A percentile compares a stretch with the other conserved stretches of the same genome.
phyloP scores from a whole-genome alignment of 1,140 invertebrate species.

The Hycleus cichorii region DNA sequence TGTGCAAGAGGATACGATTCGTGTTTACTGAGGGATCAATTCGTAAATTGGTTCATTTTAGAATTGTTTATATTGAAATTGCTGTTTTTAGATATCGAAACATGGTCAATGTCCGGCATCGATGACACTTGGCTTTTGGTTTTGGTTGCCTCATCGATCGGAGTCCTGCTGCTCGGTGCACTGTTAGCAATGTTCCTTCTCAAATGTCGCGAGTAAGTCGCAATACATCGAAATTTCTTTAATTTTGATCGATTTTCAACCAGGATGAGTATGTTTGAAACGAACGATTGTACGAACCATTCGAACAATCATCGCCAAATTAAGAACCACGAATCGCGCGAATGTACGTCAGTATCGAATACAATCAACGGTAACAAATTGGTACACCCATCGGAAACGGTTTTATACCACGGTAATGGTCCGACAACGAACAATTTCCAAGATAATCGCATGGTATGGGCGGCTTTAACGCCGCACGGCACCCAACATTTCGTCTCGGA shows the following conservation, averaged over 20 bases:
- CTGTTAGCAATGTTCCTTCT: conserved; percentile 68
- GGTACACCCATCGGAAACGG: conserved; percentile 32
- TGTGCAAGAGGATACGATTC: no score
- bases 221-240: not conserved
- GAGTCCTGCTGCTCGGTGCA: conserved; percentile 66
- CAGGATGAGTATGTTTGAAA: conserved; percentile 38
- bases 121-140: conserved; percentile 76
- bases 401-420: conserved; percentile 31
- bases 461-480: conserved; percentile 71
- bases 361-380: conserved; percentile 27
- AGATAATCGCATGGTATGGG: conserved; percentile 70
- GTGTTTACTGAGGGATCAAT: no score
- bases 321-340: conserved; percentile 30
- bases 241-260: conserved; percentile 1
- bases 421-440: conserved; percentile 22
- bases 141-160: conserved; percentile 69
- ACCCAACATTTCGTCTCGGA: conserved; percentile 62
- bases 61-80: not conserved
- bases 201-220: conserved; percentile 73
- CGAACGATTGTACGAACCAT: conserved; percentile 34
- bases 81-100: conserved; percentile 32
- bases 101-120: conserved; percentile 42
- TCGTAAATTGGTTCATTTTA: no score
- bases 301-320: conserved; percentile 26
- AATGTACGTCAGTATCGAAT: conserved; percentile 28